A percentile compares a stretch with the other conserved stretches of the same genome.
phyloP scores from a whole-genome alignment of 2,797 vertebrate species.

The Darevskia mixta region DNA sequence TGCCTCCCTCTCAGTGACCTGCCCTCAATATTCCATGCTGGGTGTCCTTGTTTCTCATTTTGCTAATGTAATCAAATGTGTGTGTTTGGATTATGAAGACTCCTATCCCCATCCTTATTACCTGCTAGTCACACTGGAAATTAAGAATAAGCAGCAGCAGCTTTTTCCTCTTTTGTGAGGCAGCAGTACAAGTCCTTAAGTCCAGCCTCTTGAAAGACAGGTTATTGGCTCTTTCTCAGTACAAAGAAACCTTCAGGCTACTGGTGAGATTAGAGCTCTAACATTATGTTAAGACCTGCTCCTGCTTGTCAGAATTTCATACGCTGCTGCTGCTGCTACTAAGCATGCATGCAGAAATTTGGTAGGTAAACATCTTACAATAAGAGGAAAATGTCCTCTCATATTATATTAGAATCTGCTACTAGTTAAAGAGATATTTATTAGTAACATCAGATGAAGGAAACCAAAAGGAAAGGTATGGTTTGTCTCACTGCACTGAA shows the following conservation, averaged over 20 bases:
- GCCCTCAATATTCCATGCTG: neutral
- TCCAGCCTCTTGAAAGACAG: neutral
- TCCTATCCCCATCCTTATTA: neutral
- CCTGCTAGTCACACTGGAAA: neutral
- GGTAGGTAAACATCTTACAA: neutral
- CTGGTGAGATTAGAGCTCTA: neutral
- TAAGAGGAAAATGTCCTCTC: neutral
- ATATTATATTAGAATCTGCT: neutral
- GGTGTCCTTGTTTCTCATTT: neutral
- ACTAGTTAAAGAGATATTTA: too few species aligned
- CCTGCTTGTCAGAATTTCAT: slow-evolving; percentile 4
- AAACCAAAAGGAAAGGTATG: neutral
- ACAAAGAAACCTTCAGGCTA: neutral
- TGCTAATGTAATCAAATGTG: neutral
- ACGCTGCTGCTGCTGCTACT: neutral
- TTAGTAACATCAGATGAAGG: neutral
- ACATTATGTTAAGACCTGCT: neutral
- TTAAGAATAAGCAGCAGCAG: neutral
- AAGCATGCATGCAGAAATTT: neutral
- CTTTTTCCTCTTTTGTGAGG: neutral
- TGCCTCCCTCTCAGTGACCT: neutral
- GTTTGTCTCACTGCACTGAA: neutral
- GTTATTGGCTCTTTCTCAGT: neutral
- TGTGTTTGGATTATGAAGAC: neutral
- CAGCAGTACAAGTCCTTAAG: neutral